A percentile compares a stretch with the other conserved stretches of the same genome.
Evolutionary conservation across 2,797 vertebrate species (phyloP).

Genomic region (Spinus pinus): DNA sequence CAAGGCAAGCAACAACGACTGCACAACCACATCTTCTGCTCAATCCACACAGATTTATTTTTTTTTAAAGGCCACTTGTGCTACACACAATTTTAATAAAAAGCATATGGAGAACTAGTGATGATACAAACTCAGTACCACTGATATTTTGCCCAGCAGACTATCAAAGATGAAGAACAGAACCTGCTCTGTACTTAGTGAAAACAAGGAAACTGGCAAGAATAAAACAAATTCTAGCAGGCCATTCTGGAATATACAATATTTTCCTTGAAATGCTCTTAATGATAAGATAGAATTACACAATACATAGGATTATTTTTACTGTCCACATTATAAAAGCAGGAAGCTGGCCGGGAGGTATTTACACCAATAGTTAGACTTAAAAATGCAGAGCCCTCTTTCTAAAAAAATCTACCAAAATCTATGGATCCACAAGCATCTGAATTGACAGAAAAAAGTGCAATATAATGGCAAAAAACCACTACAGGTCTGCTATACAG

Average conservation of each 20-base stretch:
- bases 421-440: background rate
- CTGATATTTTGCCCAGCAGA: background rate
- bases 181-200: background rate
- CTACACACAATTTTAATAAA: background rate
- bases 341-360: background rate
- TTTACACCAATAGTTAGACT: background rate
- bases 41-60: background rate
- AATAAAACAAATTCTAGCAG: background rate
- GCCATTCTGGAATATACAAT: background rate
- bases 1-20: background rate
- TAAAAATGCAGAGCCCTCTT: background rate
- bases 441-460: background rate
- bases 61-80: background rate
- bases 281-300: background rate
- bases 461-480: background rate
- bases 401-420: background rate
- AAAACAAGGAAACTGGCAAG: background rate
- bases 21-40: background rate
- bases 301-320: background rate
- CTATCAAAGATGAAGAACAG: background rate
- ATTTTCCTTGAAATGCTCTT: background rate
- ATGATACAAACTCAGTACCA: background rate
- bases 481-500: background rate
- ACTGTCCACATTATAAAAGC: background rate
- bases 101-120: background rate